Percentiles rank a stretch among this genome's conserved stretches.
Evolutionary conservation across 1,140 invertebrate species (phyloP).

Genomic region (Drosophila repletoides): DNA sequence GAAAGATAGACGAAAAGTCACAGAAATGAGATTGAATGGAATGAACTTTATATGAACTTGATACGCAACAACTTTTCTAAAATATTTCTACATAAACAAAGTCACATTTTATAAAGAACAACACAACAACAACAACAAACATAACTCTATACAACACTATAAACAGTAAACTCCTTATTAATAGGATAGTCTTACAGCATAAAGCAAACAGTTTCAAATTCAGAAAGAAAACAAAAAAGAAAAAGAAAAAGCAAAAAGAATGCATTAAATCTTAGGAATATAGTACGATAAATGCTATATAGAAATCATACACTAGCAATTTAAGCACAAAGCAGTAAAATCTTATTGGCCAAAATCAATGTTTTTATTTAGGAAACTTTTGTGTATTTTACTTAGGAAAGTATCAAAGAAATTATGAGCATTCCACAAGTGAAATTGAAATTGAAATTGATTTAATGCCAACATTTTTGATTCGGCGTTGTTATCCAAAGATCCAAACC

Average conservation of each 20-base stretch:
- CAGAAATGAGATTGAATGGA: constrained; percentile 9
- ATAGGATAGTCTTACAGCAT: constrained; percentile 40
- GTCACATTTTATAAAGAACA: constrained; percentile 35
- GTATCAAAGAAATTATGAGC: constrained; percentile 27
- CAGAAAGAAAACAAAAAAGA: constrained; percentile 41
- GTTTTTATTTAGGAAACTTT: constrained; percentile 26
- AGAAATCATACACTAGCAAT: constrained; percentile 39
- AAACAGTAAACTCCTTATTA: constrained; percentile 44
- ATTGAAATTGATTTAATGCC: constrained; percentile 40
- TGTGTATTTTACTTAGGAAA: constrained; percentile 22
- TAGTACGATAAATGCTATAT: too few species aligned
- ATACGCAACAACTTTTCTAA: constrained; percentile 51
- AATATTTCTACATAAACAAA: constrained; percentile 59
- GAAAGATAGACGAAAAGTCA: constrained; percentile 13
- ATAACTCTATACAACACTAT: constrained; percentile 28
- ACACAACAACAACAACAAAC: constrained; percentile 11
- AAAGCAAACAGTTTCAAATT: constrained; percentile 52
- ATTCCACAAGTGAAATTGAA: constrained; percentile 70
- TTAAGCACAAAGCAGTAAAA: constrained; percentile 54
- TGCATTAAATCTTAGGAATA: too few species aligned
- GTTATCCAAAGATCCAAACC: constrained; percentile 40
- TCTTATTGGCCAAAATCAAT: constrained; percentile 67
- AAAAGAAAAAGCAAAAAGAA: too few species aligned
- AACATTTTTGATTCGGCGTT: constrained; percentile 25
- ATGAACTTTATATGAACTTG: constrained; percentile 58